phyloP scores from a whole-genome alignment of 2,113 vertebrate genomes.

The Psephotus haematonotus region DNA sequence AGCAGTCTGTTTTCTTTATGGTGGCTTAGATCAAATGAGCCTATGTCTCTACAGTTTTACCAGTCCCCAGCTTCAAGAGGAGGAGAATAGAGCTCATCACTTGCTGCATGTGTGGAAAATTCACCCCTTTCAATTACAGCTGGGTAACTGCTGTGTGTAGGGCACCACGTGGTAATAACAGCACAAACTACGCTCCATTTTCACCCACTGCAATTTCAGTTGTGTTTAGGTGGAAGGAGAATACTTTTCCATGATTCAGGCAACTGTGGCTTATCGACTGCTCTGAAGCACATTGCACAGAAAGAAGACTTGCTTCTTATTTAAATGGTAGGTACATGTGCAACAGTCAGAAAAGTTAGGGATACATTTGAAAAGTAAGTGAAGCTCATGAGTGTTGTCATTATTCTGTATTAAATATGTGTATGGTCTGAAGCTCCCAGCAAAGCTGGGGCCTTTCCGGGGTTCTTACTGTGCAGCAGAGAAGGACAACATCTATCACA shows the following conservation, averaged over 20 bases:
- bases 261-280: background rate
- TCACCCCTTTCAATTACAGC: background rate
- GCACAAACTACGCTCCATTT: background rate
- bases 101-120: background rate
- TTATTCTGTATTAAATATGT: background rate
- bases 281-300: background rate
- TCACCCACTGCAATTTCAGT: background rate
- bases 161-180: background rate
- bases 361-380: background rate
- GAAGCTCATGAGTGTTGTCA: background rate
- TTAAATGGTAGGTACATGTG: background rate
- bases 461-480: background rate
- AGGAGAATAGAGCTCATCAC: background rate
- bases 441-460: background rate
- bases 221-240: background rate
- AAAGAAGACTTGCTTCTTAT: background rate
- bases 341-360: background rate
- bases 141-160: background rate
- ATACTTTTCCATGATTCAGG: background rate
- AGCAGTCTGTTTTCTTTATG: constrained; percentile 25
- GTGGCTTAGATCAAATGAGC: constrained; percentile 12
- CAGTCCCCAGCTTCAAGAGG: background rate
- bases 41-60: background rate
- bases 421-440: background rate
- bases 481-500: background rate